Evolutionary conservation across 2,113 vertebrate genomes (phyloP), one percentile per base, ranked within the genome.

Genomic region (Anoura caudifer): DNA sequence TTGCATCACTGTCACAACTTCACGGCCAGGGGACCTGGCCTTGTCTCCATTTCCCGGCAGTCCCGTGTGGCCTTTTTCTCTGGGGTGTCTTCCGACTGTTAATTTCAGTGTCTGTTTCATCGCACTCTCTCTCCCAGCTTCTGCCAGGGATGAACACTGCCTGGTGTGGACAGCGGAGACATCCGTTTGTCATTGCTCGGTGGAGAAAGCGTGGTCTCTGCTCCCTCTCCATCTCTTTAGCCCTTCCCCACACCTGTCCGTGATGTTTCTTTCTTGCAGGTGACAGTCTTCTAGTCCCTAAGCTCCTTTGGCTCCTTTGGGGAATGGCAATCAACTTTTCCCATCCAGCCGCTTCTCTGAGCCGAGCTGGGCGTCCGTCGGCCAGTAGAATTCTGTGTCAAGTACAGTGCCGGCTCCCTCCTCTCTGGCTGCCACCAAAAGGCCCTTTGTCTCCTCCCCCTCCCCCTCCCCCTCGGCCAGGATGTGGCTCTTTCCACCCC

Each of bases 1-100:
- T 93, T 96, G 95, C 75, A 93, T 97, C 97, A 52, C 95, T 92
- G 94, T 94, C 88, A 90, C 83, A 43, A 36, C 54, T 52, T 50
- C 36, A 79, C 10, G 2, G 45, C 69, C 72, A 22, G 90, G 82
- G 69, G 24, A 38, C 9, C 72, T 31, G 33, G 28, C 24, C 31
- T 87, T 24, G 31, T 72, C 43, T 63, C 81, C 9, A 67, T 91
- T 73, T 56, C 77, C 85, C 82, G 67, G 36, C 33, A 15, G 43
- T 67, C 47, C n/a, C 3, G 1, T 16, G 5, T 0, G 28, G 24
- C 47, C 8, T 38, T 86, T 82, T 94, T 15, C 87, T 81, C 54
- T 45, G 67, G 43, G 24, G 12, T 69, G 47, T 14, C 45, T 38
- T 65, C 70, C 61, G 41, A 31, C 26, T 31, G 5, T 67, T 50